These are phyloP conservation scores for Notocelia uddmanniana DNA, from an alignment of 2,888 invertebrate genomes.

Conservation along the genomic window DNA sequence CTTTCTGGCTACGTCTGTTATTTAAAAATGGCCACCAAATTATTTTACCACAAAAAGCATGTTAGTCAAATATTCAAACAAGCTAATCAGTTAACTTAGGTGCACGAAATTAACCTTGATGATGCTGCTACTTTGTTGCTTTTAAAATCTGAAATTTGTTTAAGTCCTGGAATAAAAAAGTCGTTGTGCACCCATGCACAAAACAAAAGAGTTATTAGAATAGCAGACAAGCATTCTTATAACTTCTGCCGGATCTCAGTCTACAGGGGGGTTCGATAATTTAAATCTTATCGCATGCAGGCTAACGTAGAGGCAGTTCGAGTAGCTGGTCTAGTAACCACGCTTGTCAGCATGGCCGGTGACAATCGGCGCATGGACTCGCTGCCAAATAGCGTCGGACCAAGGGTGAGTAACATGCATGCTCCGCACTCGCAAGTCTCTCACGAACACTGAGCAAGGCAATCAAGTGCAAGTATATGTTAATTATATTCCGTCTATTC, in stretches of 20 bases:
- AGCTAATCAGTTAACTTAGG: background rate
- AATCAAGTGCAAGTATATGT: background rate
- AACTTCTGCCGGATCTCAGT: background rate
- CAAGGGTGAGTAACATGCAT: conserved; percentile 72
- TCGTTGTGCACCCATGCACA: background rate
- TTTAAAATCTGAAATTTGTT: no score
- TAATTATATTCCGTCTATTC: no score
- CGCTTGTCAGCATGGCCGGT: conserved; percentile 93
- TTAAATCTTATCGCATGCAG: conserved; percentile 85
- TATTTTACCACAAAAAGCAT: background rate
- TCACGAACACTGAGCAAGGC: conserved; percentile 54
- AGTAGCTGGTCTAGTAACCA: conserved; percentile 93
- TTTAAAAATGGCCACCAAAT: background rate
- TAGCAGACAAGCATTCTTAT: conserved; percentile 6
- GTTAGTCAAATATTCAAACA: background rate
- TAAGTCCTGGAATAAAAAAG: background rate
- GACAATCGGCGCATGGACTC: conserved; percentile 85
- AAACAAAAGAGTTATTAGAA: background rate
- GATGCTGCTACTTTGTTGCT: background rate
- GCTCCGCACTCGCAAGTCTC: conserved; percentile 5
- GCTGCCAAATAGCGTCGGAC: conserved; percentile 83
- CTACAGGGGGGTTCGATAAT: conserved; percentile 67
- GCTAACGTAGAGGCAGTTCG: conserved; percentile 94
- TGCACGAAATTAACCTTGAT: background rate
- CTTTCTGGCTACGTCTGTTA: conserved; percentile 20